Conservation (phyloP, 1,140 invertebrate species). For the Hyposmocoma kahamanoa region DNA sequence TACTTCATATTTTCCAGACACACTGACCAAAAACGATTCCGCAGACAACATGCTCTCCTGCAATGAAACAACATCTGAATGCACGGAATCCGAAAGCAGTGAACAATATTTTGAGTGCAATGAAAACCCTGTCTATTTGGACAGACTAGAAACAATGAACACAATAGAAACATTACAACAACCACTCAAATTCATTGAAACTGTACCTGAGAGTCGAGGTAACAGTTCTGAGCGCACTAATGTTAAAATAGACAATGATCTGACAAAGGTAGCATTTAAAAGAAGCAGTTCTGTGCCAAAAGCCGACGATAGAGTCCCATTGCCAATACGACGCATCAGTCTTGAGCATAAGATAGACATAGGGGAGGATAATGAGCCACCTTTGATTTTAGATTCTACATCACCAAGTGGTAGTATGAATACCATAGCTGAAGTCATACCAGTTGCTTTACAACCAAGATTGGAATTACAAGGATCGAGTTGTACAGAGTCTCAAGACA, state of each 20-base stretch:
- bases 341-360: slow-evolving; percentile 70
- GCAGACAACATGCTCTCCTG: slow-evolving; percentile 69
- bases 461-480: slow-evolving; percentile 47
- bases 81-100: slow-evolving; percentile 71
- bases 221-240: slow-evolving; percentile 30
- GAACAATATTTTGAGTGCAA: slow-evolving; percentile 70
- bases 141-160: slow-evolving; percentile 44
- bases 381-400: slow-evolving; percentile 62
- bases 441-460: slow-evolving; percentile 49
- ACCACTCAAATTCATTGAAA: slow-evolving; percentile 40
- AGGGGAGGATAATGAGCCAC: slow-evolving; percentile 67
- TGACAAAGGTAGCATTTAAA: slow-evolving; percentile 66
- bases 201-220: slow-evolving; percentile 29
- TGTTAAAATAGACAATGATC: slow-evolving; percentile 56
- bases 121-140: slow-evolving; percentile 48
- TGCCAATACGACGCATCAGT: slow-evolving; percentile 54
- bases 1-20: slow-evolving; percentile 40
- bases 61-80: slow-evolving; percentile 70
- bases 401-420: slow-evolving; percentile 60
- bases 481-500: slow-evolving; percentile 56
- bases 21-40: slow-evolving; percentile 68
- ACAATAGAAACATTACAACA: slow-evolving; percentile 39
- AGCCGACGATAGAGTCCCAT: slow-evolving; percentile 38
- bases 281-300: slow-evolving; percentile 64
- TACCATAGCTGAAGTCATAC: slow-evolving; percentile 62